These are phyloP conservation scores for Eledona agricola DNA, from an alignment of 2,888 invertebrate species.

Conservation along the genomic window DNA sequence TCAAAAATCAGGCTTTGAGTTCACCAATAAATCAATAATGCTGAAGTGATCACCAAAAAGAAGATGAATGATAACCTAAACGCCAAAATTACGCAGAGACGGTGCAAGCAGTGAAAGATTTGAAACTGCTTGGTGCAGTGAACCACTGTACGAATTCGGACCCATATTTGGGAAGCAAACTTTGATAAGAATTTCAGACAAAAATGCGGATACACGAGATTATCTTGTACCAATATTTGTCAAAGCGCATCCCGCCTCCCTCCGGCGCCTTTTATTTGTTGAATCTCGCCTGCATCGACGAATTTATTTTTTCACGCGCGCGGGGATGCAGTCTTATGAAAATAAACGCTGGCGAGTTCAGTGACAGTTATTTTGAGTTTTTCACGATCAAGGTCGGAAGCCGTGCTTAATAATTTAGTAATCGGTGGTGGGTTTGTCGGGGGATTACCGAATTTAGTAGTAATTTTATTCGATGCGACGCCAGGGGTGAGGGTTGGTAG, in stretches of 20 bases:
- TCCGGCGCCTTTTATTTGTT: slow-evolving; percentile 10
- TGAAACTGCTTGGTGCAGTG: too few relatives aligned
- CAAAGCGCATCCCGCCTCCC: not conserved
- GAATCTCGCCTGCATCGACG: slow-evolving; percentile 15
- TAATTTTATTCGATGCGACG: slow-evolving; percentile 52
- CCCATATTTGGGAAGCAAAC: too few relatives aligned
- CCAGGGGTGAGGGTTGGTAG: slow-evolving; percentile 51
- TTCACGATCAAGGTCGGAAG: slow-evolving; percentile 27
- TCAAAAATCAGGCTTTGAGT: too few relatives aligned
- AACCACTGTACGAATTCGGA: too few relatives aligned
- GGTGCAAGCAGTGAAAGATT: too few relatives aligned
- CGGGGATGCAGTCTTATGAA: slow-evolving; percentile 10
- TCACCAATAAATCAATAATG: too few relatives aligned
- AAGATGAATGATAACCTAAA: too few relatives aligned
- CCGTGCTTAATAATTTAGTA: slow-evolving; percentile 48
- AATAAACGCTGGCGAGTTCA: slow-evolving; percentile 20
- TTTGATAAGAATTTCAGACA: slow-evolving; percentile 23
- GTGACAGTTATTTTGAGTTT: slow-evolving; percentile 27
- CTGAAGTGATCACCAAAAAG: too few relatives aligned
- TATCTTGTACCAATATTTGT: slow-evolving; percentile 26
- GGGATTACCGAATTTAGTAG: slow-evolving; percentile 51
- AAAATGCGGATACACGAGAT: slow-evolving; percentile 24
- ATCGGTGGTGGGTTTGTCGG: too few relatives aligned
- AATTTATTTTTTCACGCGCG: slow-evolving; percentile 16
- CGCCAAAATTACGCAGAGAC: too few relatives aligned